phyloP scores from a whole-genome alignment of 2,888 invertebrate genomes.

The Andrena flavipes region DNA sequence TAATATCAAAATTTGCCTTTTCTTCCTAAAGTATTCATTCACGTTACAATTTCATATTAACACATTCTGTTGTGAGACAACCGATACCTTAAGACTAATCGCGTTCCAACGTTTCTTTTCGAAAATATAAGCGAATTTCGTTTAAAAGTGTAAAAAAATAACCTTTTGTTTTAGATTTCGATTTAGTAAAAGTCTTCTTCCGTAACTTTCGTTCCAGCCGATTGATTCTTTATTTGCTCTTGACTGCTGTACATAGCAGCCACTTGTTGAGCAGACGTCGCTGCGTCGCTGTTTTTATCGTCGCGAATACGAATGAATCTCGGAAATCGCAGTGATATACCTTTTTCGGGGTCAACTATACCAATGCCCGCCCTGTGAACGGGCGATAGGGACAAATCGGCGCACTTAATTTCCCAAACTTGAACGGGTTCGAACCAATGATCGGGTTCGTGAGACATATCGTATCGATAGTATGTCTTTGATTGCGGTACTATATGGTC shows the following conservation, averaged over 20 bases:
- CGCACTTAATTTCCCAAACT: conserved; percentile 99
- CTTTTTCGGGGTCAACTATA: conserved; percentile 94
- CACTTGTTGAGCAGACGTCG: conserved; percentile 95
- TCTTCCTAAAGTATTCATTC: neutral
- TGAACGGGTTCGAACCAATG: conserved; percentile 94
- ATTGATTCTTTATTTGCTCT: conserved; percentile 93
- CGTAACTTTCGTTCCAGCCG: conserved; percentile 77
- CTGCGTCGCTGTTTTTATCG: conserved; percentile 97
- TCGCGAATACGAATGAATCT: conserved; percentile 95
- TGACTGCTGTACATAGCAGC: conserved; percentile 96
- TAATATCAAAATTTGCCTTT: neutral
- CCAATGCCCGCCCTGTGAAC: conserved; percentile 95
- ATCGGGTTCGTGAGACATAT: conserved; percentile 91
- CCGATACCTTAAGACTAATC: neutral
- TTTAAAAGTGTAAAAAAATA: neutral
- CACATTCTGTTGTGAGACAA: neutral
- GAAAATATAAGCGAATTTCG: neutral
- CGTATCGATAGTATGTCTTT: conserved; percentile 93
- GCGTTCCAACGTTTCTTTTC: neutral
- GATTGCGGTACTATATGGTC: conserved; percentile 90
- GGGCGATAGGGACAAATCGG: conserved; percentile 98
- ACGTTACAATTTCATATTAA: neutral
- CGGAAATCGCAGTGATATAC: conserved; percentile 98
- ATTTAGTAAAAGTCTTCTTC: conserved; percentile 89
- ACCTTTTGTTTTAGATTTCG: neutral